These are phyloP conservation scores for Petrolisthes cinctipes DNA, from an alignment of 2,888 invertebrate genomes.

Conservation along the genomic window DNA sequence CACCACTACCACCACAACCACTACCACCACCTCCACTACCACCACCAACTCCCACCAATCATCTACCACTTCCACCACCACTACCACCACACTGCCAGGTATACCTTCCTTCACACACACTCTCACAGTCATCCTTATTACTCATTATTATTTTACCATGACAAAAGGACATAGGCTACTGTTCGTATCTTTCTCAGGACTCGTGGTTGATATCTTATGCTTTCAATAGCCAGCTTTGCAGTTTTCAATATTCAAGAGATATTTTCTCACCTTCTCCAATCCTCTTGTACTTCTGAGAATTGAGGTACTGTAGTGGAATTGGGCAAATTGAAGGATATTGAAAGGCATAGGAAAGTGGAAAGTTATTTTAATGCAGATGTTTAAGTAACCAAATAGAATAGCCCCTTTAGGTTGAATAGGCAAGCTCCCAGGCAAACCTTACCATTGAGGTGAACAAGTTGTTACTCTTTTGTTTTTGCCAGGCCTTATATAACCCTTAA, in stretches of 20 bases:
- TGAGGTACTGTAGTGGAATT: not conserved
- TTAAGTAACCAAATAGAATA: not conserved
- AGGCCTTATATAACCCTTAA: too few species aligned
- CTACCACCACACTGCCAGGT: slow-evolving; percentile 56
- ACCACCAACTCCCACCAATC: slow-evolving; percentile 17
- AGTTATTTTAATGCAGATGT: slow-evolving; percentile 13
- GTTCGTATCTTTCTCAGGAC: slow-evolving; percentile 29
- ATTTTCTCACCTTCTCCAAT: too few species aligned
- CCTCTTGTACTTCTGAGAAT: too few species aligned
- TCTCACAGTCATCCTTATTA: slow-evolving; percentile 31
- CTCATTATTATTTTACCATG: not conserved
- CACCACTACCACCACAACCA: slow-evolving; percentile 33
- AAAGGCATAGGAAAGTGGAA: not conserved
- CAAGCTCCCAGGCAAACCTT: too few species aligned
- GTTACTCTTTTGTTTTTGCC: too few species aligned
- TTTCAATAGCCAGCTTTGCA: not conserved
- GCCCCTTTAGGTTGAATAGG: not conserved
- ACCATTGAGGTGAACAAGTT: too few species aligned
- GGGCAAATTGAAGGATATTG: not conserved
- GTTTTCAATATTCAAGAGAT: not conserved
- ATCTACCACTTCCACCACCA: slow-evolving; percentile 33
- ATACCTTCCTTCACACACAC: slow-evolving; percentile 49
- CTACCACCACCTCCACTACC: slow-evolving; percentile 49
- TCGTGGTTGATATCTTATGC: slow-evolving; percentile 24
- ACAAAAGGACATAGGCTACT: slow-evolving; percentile 22